Evolutionary conservation across 2,888 invertebrate species (phyloP), one percentile per base, ranked within the genome.

Genomic region (Philopedon plagiatum): DNA sequence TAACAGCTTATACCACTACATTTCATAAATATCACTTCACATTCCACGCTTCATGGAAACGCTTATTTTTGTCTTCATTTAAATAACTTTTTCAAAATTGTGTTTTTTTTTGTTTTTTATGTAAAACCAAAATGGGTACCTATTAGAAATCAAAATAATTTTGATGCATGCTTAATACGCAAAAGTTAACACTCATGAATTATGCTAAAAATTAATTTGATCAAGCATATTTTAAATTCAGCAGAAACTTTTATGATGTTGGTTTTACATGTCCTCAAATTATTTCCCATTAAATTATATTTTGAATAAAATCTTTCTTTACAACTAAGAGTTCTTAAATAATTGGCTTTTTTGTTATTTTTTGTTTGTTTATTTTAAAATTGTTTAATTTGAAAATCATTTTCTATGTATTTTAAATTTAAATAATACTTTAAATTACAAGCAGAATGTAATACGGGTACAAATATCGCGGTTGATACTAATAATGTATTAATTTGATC

Each of bases 341-440:
- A 75, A 77, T 79, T 78, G 77, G 75, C 78, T 78, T 77, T 70
- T 68, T 76, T 74, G 78, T 46, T 61, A 60, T 39, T 41, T 57
- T 56, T 49, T 23, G 13, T 26, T 23, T 49, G 23, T 49, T 77
- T 74, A 67, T 78, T 76, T 78, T 76, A 73, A 73, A 76, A 73
- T 75, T 78, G 62, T 77, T 78, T 73, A 60, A 72, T 29, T 54
- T 54, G 1, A 29, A 54, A 26, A 54, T 23, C 26, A 9, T 32
- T 29, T 29, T 5, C 18, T 4, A 73, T 74, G 66, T 44, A 46
- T 61, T 56, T 73, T 15, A 18, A 44, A 56, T 54, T 13, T 2
- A n/a, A 34, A 23, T 11, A 26, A 34, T 58, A 39, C 37, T 19
- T 39, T 39, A 41, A 58, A 41, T 58, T 41, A 41, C 26, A 41